Conservation (phyloP, 2,113 vertebrate species). For the Varanus komodoensis region DNA sequence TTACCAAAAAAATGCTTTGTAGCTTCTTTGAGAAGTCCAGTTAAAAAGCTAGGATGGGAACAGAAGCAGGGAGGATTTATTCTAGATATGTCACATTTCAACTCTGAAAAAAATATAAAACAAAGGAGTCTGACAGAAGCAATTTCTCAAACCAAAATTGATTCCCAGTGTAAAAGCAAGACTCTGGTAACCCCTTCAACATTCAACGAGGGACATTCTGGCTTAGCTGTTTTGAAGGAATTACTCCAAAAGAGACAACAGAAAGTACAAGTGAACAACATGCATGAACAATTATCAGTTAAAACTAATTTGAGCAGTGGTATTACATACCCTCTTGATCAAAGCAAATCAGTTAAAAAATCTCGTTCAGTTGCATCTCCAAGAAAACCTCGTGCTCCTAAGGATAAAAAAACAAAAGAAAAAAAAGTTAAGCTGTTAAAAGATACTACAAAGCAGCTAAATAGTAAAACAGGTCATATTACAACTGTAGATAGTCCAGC, state of each 20-base stretch:
- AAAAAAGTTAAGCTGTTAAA: conserved; percentile 82
- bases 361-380: conserved; percentile 73
- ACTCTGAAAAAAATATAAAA: conserved; percentile 75
- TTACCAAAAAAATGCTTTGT: conserved; percentile 78
- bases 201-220: conserved; percentile 84
- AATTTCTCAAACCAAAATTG: conserved; percentile 74
- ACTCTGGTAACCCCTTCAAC: conserved; percentile 74
- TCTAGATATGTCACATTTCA: conserved; percentile 78
- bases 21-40: conserved; percentile 77
- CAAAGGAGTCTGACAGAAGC: conserved; percentile 74
- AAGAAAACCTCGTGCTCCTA: conserved; percentile 84
- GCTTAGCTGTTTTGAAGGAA: conserved; percentile 92
- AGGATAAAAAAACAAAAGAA: conserved; percentile 80
- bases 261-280: conserved; percentile 77
- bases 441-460: conserved; percentile 73
- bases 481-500: conserved; percentile 83
- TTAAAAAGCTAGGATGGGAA: conserved; percentile 80
- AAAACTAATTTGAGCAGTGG: conserved; percentile 73
- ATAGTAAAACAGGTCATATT: conserved; percentile 75
- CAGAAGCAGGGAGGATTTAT: conserved; percentile 82
- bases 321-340: conserved; percentile 68
- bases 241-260: conserved; percentile 92
- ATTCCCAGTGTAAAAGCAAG: conserved; percentile 77
- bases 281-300: conserved; percentile 60
- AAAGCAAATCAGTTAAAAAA: conserved; percentile 80